phyloP scores from a whole-genome alignment of 2,888 invertebrate genomes.

The Phytoseiulus persimilis region DNA sequence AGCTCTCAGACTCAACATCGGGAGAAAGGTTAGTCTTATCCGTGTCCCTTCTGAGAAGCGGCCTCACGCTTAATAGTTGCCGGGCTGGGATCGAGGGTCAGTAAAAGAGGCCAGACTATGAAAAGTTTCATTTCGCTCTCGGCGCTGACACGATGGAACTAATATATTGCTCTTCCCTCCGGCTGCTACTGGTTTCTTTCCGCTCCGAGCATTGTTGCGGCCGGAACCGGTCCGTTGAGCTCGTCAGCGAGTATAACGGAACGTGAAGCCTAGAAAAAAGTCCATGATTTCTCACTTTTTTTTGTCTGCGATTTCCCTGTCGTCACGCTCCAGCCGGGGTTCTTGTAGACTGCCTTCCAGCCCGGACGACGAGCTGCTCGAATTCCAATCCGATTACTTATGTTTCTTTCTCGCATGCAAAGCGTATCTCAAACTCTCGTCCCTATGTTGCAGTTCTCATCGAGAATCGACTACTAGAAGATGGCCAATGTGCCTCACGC shows the following conservation, averaged over 20 bases:
- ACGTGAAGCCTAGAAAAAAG: not conserved
- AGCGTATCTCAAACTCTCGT: not conserved
- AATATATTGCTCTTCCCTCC: not conserved
- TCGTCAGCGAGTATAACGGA: not conserved
- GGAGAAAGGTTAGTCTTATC: not conserved
- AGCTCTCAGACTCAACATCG: constrained; percentile 33
- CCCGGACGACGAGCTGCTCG: not conserved
- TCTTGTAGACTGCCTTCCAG: not conserved
- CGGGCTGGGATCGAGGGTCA: not conserved
- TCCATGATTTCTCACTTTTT: not conserved
- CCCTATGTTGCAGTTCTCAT: constrained; percentile 9
- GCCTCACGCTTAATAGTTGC: not conserved
- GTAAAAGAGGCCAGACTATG: not conserved
- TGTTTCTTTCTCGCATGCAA: not conserved
- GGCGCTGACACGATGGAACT: not conserved
- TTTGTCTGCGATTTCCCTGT: not conserved
- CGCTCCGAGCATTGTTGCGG: not conserved
- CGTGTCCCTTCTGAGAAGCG: not conserved
- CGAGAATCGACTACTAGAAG: constrained; percentile 53
- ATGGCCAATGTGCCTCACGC: constrained; percentile 72
- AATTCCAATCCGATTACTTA: not conserved
- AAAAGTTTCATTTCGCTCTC: not conserved
- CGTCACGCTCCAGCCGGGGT: not conserved
- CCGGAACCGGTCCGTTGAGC: not conserved
- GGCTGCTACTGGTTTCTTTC: not conserved